These are phyloP conservation scores for Eulithis prunata DNA, from an alignment of 2,888 invertebrate species.

Conservation along the genomic window DNA sequence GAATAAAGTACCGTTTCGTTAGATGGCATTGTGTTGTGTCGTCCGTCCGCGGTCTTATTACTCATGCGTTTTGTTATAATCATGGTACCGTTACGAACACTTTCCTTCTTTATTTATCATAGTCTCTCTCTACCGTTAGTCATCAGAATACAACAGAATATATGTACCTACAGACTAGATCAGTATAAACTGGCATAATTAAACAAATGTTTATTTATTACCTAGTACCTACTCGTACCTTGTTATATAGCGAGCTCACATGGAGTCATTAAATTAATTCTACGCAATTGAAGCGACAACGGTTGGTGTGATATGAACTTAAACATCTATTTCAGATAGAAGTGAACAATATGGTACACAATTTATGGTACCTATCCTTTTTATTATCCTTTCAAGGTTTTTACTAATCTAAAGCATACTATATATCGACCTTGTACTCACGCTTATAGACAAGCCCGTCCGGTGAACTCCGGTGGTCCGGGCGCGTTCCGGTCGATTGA, in stretches of 20 bases:
- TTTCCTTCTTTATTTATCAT: constrained; percentile 57
- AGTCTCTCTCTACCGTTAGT: constrained; percentile 47
- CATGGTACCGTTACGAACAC: constrained; percentile 71
- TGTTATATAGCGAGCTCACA: constrained; percentile 33
- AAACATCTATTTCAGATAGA: constrained; percentile 29
- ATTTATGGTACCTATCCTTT: constrained; percentile 23
- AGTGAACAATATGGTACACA: constrained; percentile 20
- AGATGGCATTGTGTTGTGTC: constrained; percentile 42
- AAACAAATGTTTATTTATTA: constrained; percentile 40
- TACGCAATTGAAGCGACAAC: constrained; percentile 25
- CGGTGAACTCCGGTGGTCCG: constrained; percentile 26
- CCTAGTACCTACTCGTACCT: constrained; percentile 26
- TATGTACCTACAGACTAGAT: constrained; percentile 37
- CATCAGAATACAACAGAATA: constrained; percentile 29
- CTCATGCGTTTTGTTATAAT: constrained; percentile 63
- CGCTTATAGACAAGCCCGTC: constrained; percentile 34
- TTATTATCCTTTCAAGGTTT: constrained; percentile 31
- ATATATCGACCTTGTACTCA: constrained; percentile 31
- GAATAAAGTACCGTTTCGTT: constrained; percentile 31
- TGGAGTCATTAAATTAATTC: constrained; percentile 34
- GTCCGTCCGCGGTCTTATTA: constrained; percentile 63
- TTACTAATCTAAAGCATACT: constrained; percentile 24
- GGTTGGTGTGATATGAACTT: constrained; percentile 26
- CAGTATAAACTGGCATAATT: constrained; percentile 28
- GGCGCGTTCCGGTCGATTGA: constrained; percentile 33